phyloP scores from a whole-genome alignment of 2,888 invertebrate genomes.

The Venusia cambrica region DNA sequence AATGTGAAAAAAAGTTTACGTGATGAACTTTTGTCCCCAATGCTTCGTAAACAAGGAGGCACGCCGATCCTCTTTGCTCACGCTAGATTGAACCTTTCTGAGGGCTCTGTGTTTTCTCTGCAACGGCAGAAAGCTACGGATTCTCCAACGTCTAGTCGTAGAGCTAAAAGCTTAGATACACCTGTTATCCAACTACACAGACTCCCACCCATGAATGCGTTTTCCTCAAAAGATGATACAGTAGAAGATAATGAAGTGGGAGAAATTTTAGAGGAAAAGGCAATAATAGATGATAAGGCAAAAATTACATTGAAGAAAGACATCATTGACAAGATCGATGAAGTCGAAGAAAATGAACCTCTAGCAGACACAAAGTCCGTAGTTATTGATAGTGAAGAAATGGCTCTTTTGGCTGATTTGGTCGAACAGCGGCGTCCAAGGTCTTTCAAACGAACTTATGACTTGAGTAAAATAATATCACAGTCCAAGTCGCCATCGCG shows the following conservation, averaged over 20 bases:
- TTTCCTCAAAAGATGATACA: constrained; percentile 94
- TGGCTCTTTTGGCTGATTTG: constrained; percentile 77
- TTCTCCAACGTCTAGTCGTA: constrained; percentile 87
- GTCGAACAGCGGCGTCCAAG: constrained; percentile 72
- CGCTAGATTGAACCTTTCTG: constrained; percentile 89
- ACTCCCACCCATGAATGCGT: constrained; percentile 90
- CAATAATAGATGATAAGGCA: constrained; percentile 65
- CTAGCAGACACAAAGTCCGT: constrained; percentile 64
- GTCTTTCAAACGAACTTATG: constrained; percentile 73
- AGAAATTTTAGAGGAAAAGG: constrained; percentile 82
- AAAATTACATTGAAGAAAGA: constrained; percentile 53
- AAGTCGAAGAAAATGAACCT: constrained; percentile 75
- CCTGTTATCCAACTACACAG: constrained; percentile 90
- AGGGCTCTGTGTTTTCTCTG: constrained; percentile 89
- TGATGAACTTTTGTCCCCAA: constrained; percentile 86
- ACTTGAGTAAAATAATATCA: constrained; percentile 64
- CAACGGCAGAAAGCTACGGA: constrained; percentile 88
- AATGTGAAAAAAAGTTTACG: constrained; percentile 79
- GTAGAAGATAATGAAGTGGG: constrained; percentile 88
- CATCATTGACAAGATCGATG: constrained; percentile 68
- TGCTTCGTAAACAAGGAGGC: constrained; percentile 86
- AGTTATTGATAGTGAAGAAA: constrained; percentile 81
- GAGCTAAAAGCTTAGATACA: constrained; percentile 92
- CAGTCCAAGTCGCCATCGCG: constrained; percentile 64
- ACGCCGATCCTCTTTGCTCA: constrained; percentile 90